These are phyloP conservation scores for Chalcosyrphus nemorum DNA, from an alignment of 2,888 invertebrate genomes.

Conservation along the genomic window DNA sequence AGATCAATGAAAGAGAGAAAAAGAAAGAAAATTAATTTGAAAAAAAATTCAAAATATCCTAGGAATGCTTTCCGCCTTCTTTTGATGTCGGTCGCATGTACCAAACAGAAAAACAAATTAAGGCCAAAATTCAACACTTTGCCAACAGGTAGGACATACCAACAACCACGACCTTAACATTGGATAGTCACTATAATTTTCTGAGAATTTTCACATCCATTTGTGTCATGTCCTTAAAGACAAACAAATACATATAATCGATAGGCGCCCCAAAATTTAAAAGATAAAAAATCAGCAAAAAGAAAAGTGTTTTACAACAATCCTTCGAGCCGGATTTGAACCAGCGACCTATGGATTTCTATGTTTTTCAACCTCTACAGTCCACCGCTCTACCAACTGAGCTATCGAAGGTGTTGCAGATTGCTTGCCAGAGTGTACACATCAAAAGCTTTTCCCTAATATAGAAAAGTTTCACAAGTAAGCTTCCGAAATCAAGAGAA, in stretches of 20 bases:
- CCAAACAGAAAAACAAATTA: not conserved
- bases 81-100: constrained; percentile 61
- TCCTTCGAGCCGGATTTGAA: constrained; percentile 88
- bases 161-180: constrained; percentile 45
- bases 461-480: no score
- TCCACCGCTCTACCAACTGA: constrained; percentile 77
- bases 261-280: not conserved
- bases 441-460: constrained; percentile 24
- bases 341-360: constrained; percentile 87
- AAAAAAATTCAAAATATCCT: constrained; percentile 30
- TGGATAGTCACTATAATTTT: constrained; percentile 7
- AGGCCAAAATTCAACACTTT: constrained; percentile 45
- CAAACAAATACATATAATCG: not conserved
- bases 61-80: constrained; percentile 59
- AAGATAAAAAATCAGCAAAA: no score
- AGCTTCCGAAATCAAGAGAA: no score
- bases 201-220: not conserved
- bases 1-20: not conserved
- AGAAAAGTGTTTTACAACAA: constrained; percentile 46
- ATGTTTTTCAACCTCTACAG: constrained; percentile 73
- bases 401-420: constrained; percentile 75
- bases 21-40: constrained; percentile 21
- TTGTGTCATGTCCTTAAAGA: not conserved
- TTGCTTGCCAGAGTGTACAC: constrained; percentile 5
- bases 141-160: constrained; percentile 33